A percentile compares a stretch with the other conserved stretches of the same genome.
These are phyloP conservation scores for Bombus waltoni DNA, from an alignment of 1,140 invertebrate species.

Conservation along the genomic window DNA sequence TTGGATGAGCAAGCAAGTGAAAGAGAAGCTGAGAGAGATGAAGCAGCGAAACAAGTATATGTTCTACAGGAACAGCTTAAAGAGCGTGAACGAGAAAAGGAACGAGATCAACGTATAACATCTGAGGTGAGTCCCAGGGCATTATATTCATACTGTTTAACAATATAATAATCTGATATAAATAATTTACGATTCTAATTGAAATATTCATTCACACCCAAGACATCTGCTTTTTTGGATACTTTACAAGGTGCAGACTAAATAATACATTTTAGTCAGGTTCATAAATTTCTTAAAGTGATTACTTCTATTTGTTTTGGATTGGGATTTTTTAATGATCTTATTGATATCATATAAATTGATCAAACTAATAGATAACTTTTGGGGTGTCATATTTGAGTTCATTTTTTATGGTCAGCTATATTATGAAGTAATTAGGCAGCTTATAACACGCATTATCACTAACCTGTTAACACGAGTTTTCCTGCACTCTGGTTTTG, in stretches of 20 bases:
- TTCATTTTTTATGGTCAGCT: not conserved
- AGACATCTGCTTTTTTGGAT: not conserved
- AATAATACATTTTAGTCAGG: constrained; percentile 12
- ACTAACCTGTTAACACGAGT: constrained; percentile 78
- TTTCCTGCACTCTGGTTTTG: constrained; percentile 80
- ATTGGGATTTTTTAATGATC: constrained; percentile 9
- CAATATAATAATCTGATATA: not conserved
- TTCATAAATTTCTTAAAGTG: not conserved
- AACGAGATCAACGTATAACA: constrained; percentile 77
- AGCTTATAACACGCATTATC: constrained; percentile 73
- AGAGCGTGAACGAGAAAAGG: constrained; percentile 85
- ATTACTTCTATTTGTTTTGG: constrained; percentile 1
- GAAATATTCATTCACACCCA: not conserved
- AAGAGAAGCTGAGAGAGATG: constrained; percentile 90
- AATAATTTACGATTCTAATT: not conserved
- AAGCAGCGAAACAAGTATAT: constrained; percentile 86
- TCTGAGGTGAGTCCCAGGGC: constrained; percentile 75
- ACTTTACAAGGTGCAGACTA: not conserved
- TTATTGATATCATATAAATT: not conserved
- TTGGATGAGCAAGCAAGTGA: constrained; percentile 91
- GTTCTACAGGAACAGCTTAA: constrained; percentile 85
- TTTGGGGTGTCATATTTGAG: not conserved
- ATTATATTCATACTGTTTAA: not conserved
- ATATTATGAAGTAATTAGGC: constrained; percentile 15
- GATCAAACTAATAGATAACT: constrained; percentile 14